Percentiles rank a stretch among this genome's conserved stretches.
phyloP scores from a whole-genome alignment of 2,113 vertebrate genomes.

The Condylura cristata region DNA sequence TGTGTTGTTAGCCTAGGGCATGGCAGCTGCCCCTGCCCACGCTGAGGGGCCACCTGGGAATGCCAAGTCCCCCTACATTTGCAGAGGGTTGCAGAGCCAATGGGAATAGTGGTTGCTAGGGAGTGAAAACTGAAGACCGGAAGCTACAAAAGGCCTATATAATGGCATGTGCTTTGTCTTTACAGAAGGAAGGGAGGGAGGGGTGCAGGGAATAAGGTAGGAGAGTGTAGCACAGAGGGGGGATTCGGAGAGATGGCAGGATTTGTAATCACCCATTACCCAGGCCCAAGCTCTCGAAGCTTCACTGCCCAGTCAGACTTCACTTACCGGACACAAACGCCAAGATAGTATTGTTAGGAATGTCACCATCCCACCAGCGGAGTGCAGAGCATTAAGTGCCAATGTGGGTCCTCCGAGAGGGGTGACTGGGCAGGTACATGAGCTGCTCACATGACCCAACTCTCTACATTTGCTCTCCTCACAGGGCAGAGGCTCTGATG shows the following conservation, averaged over 20 bases:
- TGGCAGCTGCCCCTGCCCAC: not conserved
- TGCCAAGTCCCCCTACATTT: not conserved
- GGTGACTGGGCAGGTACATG: not conserved
- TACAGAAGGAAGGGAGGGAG: no score
- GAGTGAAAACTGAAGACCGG: not conserved
- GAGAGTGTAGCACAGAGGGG: no score
- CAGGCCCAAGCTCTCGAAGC: not conserved
- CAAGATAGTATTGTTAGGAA: not conserved
- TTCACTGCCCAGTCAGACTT: not conserved
- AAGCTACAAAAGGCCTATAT: no score
- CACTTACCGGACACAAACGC: not conserved
- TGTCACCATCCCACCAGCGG: not conserved
- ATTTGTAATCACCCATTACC: not conserved
- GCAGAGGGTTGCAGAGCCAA: not conserved
- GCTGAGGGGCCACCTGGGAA: not conserved
- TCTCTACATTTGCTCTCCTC: not conserved
- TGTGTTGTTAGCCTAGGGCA: not conserved
- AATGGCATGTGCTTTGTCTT: no score
- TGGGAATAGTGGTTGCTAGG: not conserved
- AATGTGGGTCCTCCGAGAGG: not conserved
- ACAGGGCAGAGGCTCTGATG: no score
- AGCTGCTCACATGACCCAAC: not conserved
- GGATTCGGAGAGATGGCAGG: not conserved
- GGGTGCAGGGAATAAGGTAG: no score
- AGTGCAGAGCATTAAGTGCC: not conserved